Base-by-base conservation (phyloP, 2,113 vertebrate species). In the Bubo blakistoni region DNA sequence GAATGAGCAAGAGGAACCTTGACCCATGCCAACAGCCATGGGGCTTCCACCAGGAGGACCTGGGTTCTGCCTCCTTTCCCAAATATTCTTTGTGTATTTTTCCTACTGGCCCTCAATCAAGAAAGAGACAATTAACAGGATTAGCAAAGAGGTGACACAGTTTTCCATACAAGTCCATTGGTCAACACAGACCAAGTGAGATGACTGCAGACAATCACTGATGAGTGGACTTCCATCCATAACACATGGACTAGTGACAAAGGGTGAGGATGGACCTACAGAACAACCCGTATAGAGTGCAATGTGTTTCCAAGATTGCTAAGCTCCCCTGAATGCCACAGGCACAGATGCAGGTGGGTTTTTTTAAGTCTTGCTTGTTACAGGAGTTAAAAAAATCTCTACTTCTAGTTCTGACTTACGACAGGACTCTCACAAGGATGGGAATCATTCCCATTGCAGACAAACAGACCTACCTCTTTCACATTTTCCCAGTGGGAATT, bases 41-140 rank as follows among this genome's bases (percentile, higher is more conserved):
- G 42, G 63, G n/a, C 6, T 79, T 76, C 78, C 16, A 54, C 20
- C 22, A 58, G 18, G 18, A 77, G 52, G 5, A 81, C 9, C 7
- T 70, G 38, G 16, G 29, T 79, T 85, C 38, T 67, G 25, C 29
- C n/a, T 90, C n/a, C 55, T 67, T 79, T 57, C 32, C 57, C 22
- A 63, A 42, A 76, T 46, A 59, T 12, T 70, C 34, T 65, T 38
- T 20, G 7, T 19, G 2, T 9, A 4, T 49, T 93, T 92, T 71
- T 58, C 74, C 25, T 30, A 8, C 40, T 34, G 42, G 10, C 4
- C 44, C 25, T 82, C 38, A 51, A 9, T 17, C 16, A 49, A 20
- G 22, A 40, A 17, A 85, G 21, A 24, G 30, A 26, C 2, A 34
- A 71, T 13, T 51, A 62, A 26, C 6, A 7, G 1, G 0, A 9